Evolutionary conservation across 2,888 invertebrate species (phyloP).

Genomic region (Tenthredo livida): DNA sequence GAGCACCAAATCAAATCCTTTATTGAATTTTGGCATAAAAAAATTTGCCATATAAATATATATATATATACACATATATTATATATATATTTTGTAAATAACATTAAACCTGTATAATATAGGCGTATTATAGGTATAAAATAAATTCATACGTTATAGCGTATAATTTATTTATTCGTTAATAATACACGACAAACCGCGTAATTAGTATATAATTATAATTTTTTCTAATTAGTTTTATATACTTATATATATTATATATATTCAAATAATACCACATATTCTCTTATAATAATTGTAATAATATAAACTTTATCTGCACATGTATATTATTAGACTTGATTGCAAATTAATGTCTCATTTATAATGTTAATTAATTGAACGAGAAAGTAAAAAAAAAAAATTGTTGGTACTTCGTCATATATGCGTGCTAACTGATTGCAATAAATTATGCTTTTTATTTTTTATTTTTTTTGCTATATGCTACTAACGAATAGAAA

Average conservation of each 20-base stretch:
- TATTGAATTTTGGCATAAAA: slow-evolving; percentile 31
- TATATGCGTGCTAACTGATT: background rate
- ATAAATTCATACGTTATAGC: background rate
- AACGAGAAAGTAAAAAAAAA: background rate
- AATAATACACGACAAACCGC: slow-evolving; percentile 3
- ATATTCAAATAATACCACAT: background rate
- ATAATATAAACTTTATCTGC: background rate
- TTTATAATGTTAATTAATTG: background rate
- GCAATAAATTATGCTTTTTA: too few relatives aligned
- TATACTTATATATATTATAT: background rate
- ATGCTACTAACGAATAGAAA: background rate
- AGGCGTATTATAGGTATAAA: background rate
- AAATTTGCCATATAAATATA: slow-evolving; percentile 35
- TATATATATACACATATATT: background rate
- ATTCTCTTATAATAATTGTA: background rate
- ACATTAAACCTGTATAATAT: background rate
- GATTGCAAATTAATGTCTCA: background rate
- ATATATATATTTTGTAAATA: slow-evolving; percentile 29
- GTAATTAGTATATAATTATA: background rate
- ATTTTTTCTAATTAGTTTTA: slow-evolving; percentile 6
- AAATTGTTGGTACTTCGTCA: background rate
- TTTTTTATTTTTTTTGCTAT: background rate
- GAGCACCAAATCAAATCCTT: slow-evolving; percentile 70
- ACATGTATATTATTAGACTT: background rate
- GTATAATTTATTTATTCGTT: background rate